These are phyloP conservation scores for Drosophila picticornis DNA, from an alignment of 2,888 invertebrate species.

Conservation along the genomic window DNA sequence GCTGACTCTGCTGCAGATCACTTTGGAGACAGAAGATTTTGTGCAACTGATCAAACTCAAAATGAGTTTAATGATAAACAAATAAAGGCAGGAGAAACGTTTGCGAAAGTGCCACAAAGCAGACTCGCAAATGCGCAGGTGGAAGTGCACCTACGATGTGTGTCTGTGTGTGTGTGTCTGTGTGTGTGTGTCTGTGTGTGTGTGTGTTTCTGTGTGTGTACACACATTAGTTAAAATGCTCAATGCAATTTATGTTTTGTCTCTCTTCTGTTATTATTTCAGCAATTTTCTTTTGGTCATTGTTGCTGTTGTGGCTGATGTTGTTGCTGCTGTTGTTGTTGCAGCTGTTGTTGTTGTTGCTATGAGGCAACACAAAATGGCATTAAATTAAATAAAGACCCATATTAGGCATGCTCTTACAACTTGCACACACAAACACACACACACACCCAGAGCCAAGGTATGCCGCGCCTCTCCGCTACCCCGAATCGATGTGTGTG, in stretches of 20 bases:
- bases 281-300: neutral
- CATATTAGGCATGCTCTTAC: conserved; percentile 75
- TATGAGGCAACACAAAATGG: conserved; percentile 72
- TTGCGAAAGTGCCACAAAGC: conserved; percentile 5
- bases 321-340: neutral
- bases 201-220: neutral
- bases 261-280: conserved; percentile 3
- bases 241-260: conserved; percentile 27
- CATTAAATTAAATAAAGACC: conserved; percentile 79
- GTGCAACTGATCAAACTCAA: neutral
- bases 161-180: too few relatives aligned
- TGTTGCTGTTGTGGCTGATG: neutral
- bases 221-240: conserved; percentile 13
- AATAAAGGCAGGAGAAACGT: neutral
- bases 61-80: neutral
- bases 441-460: conserved; percentile 15
- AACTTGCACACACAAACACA: conserved; percentile 35
- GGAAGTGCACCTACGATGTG: neutral
- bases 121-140: neutral
- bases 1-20: neutral
- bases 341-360: conserved; percentile 25
- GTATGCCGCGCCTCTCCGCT: conserved; percentile 31
- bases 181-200: neutral
- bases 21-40: neutral
- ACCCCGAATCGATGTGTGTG: conserved; percentile 32